These are phyloP conservation scores for Trididemnum clinides DNA, from an alignment of 23 tunicate species.

Conservation along the genomic window DNA sequence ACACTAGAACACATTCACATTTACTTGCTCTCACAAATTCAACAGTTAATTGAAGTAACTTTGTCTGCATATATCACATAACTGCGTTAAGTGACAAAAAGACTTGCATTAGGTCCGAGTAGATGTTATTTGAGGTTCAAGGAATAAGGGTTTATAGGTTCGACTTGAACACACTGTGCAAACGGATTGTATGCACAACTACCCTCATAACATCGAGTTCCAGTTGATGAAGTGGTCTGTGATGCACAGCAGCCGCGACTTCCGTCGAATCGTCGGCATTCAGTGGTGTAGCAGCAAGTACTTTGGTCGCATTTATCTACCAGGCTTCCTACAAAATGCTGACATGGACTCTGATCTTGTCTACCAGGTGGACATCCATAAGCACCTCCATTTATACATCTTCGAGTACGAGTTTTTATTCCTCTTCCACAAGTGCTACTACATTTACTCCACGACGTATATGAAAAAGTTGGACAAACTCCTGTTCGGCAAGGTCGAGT, in stretches of 20 bases:
- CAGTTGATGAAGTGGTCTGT: not conserved
- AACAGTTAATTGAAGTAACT: too few species aligned
- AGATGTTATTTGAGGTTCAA: too few species aligned
- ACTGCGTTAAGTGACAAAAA: too few species aligned
- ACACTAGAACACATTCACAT: too few species aligned
- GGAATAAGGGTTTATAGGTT: too few species aligned
- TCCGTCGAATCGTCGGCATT: not conserved
- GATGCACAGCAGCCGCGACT: not conserved
- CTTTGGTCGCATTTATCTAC: not conserved
- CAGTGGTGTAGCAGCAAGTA: not conserved
- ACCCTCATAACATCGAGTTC: not conserved
- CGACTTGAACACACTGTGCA: too few species aligned
- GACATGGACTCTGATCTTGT: not conserved
- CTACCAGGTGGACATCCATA: conserved; percentile 38
- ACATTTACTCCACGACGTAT: conserved; percentile 28
- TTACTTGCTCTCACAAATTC: too few species aligned
- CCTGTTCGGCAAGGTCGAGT: conserved; percentile 21
- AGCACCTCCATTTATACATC: conserved; percentile 33
- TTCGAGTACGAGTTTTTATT: not conserved
- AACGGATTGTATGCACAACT: too few species aligned
- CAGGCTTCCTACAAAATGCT: not conserved
- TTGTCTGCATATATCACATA: too few species aligned
- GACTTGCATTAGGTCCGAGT: too few species aligned
- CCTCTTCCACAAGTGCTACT: conserved; percentile 33
- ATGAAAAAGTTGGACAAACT: conserved; percentile 14